Evolutionary conservation across 1,140 invertebrate genomes (phyloP), one percentile per base, ranked within the genome.

Genomic region (Tigriopus japonicus): DNA sequence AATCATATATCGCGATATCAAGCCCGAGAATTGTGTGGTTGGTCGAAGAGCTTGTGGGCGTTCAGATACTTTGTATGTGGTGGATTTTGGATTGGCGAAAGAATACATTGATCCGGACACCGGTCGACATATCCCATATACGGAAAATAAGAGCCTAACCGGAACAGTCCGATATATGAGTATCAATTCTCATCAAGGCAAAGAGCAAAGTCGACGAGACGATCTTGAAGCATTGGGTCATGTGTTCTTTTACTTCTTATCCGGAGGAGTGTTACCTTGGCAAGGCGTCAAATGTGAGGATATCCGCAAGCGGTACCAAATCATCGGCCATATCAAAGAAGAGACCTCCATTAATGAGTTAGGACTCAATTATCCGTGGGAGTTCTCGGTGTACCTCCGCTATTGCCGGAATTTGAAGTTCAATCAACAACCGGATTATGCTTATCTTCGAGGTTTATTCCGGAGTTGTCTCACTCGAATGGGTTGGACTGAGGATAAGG

Each of bases 41-140:
- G 68, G 68, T 3, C 84, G 94, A 76, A 87, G 83, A 76, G 89
- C 89, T 71, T 94, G 87, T 72, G 94, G 92, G 79, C 85, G 92
- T 74, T 91, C 98, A 78, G 96, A 97, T 81, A 83, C 93, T 74
- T 96, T 98, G 74, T 91, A 98, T 79, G 97, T 99, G 78, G 45
- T 59, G 51, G 78, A 80, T 69, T 80, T 81, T 71, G 78, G 78
- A 62, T 67, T 80, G 56, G 78, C 79, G 41, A 80, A 80, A 67
- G 78, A 80, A 67, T 80, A 80, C 67, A 81, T 80, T 64, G 78
- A 80, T 68, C 75, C 76, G 56, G 77, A 80, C 68, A 70, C 68
- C 61, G 69, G 76, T 62, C 78, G 78, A 71, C 79, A 80, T 68
- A 81, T 81, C 66, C 77, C 78, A 14, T 80, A 79, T 67, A 66